phyloP scores from a whole-genome alignment of 2,888 invertebrate species.

The Cheilosia pagana region DNA sequence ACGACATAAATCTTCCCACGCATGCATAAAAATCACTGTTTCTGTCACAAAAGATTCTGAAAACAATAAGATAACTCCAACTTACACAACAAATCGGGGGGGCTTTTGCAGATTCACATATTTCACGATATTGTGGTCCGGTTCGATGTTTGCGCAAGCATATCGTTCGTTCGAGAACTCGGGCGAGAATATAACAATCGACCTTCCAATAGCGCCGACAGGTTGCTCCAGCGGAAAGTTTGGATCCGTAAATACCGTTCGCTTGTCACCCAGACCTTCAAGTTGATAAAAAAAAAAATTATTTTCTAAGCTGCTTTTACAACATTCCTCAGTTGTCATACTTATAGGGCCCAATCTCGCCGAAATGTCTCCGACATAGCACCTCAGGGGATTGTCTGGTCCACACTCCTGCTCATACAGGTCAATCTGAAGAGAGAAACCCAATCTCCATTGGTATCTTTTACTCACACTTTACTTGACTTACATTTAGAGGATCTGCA shows the following conservation, averaged over 20 bases:
- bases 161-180: slow-evolving; percentile 89
- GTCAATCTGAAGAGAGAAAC: slow-evolving; percentile 86
- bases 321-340: slow-evolving; percentile 76
- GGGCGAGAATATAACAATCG: slow-evolving; percentile 92
- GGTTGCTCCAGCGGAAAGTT: slow-evolving; percentile 93
- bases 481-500: slow-evolving; percentile 93
- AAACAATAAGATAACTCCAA: slow-evolving; percentile 12
- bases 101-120: slow-evolving; percentile 94
- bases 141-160: slow-evolving; percentile 96
- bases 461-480: too few relatives aligned
- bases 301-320: background rate
- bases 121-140: slow-evolving; percentile 95
- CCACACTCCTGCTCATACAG: slow-evolving; percentile 94
- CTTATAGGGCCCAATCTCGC: slow-evolving; percentile 92
- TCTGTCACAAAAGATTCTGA: background rate
- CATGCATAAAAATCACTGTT: background rate
- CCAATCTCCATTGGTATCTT: slow-evolving; percentile 78
- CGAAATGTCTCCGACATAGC: slow-evolving; percentile 95
- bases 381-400: slow-evolving; percentile 93
- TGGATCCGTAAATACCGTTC: slow-evolving; percentile 91
- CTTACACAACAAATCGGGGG: slow-evolving; percentile 93
- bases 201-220: slow-evolving; percentile 91
- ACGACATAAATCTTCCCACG: too few relatives aligned
- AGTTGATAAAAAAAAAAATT: background rate
- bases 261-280: slow-evolving; percentile 89